phyloP scores from a whole-genome alignment of 2,113 vertebrate genomes.

The Axis porcinus region DNA sequence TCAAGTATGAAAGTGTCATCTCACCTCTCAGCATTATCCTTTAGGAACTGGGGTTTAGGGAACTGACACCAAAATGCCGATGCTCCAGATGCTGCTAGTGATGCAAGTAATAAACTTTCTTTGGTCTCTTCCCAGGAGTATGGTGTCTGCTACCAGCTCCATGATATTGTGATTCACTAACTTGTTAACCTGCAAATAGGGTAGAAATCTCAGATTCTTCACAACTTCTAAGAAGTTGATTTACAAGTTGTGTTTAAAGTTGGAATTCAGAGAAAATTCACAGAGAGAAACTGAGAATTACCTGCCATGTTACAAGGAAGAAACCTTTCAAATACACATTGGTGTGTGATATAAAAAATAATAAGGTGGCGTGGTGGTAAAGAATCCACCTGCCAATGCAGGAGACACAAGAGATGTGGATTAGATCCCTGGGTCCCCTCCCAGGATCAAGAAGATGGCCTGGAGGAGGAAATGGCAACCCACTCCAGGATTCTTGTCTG shows the following conservation, averaged over 20 bases:
- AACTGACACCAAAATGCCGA: background rate
- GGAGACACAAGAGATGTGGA: background rate
- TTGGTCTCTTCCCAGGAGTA: background rate
- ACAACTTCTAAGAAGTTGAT: background rate
- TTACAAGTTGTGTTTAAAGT: background rate
- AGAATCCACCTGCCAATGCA: background rate
- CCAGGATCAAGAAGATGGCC: background rate
- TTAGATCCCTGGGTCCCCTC: background rate
- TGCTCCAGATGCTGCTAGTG: background rate
- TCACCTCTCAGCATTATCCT: background rate
- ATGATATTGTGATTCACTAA: background rate
- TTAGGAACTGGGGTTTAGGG: background rate
- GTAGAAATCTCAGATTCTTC: background rate
- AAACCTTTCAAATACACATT: background rate
- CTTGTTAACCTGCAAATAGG: background rate
- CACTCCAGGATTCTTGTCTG: background rate
- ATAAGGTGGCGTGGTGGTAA: fast-evolving
- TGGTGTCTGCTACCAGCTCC: background rate
- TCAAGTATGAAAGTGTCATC: background rate
- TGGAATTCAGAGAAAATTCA: background rate
- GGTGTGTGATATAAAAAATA: background rate
- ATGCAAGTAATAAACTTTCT: background rate
- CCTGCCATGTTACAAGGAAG: background rate
- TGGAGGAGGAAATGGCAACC: background rate
- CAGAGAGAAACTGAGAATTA: background rate